Evolutionary conservation across 2,888 invertebrate genomes (phyloP).

Genomic region (Dryobota labecula): DNA sequence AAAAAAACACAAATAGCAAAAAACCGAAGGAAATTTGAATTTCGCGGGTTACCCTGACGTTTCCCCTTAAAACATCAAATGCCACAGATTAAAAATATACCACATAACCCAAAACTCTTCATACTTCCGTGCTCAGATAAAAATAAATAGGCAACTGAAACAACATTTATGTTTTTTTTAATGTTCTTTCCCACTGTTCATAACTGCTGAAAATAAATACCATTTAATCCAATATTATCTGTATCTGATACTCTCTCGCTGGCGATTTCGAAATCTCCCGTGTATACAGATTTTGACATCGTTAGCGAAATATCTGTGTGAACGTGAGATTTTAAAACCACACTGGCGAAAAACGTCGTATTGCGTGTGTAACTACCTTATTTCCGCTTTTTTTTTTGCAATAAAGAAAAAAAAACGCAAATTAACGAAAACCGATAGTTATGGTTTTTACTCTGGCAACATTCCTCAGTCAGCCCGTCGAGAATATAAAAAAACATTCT

Average conservation of each 20-base stretch:
- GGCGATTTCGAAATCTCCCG: background rate
- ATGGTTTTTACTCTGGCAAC: conserved; percentile 44
- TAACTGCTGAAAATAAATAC: background rate
- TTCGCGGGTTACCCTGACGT: too few relatives aligned
- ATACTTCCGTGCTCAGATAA: background rate
- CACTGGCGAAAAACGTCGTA: background rate
- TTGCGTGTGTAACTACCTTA: background rate
- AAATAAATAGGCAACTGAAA: background rate
- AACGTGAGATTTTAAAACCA: too few relatives aligned
- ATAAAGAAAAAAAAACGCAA: background rate
- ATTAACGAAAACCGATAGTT: conserved; percentile 7
- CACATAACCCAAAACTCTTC: background rate
- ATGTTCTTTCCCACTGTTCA: background rate
- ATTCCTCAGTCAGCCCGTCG: conserved; percentile 22
- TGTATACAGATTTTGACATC: background rate
- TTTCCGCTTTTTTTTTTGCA: too few relatives aligned
- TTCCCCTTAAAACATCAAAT: background rate
- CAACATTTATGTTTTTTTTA: background rate
- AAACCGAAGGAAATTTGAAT: too few relatives aligned
- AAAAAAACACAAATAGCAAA: too few relatives aligned
- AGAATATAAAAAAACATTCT: conserved; percentile 35
- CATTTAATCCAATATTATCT: background rate
- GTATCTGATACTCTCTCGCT: background rate
- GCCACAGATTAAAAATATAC: background rate
- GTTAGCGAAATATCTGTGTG: too few relatives aligned